Evolutionary conservation across 53 echinoderm and acorn worm genomes (phyloP).

Genomic region (Antedon mediterranea): DNA sequence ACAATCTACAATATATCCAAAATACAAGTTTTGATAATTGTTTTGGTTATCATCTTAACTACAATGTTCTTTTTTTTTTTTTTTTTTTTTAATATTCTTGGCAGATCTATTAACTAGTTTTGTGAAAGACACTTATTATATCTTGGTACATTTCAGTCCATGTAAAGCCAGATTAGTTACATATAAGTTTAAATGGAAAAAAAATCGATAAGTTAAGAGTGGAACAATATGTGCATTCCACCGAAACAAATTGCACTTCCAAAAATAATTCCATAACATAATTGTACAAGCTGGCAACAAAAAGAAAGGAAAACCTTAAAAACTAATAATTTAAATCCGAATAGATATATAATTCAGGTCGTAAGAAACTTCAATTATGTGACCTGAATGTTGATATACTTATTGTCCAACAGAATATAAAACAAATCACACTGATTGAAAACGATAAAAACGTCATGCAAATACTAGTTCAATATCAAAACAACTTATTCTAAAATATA

Average conservation of each 20-base stretch:
- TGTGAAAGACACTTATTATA: background rate
- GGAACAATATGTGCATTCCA: background rate
- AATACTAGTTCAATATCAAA: background rate
- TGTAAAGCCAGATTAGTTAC: background rate
- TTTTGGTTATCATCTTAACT: background rate
- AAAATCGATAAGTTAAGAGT: background rate
- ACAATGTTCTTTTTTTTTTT: background rate
- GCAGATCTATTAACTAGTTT: background rate
- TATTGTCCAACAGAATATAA: background rate
- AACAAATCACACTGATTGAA: background rate
- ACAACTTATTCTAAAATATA: background rate
- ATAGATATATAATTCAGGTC: background rate
- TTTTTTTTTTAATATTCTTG: background rate
- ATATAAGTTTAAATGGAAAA: background rate
- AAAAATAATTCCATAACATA: background rate
- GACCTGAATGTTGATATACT: background rate
- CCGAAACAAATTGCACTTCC: background rate
- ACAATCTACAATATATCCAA: background rate
- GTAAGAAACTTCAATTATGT: background rate
- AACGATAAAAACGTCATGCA: slow-evolving; percentile 1
- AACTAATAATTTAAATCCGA: background rate
- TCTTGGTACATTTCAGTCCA: background rate
- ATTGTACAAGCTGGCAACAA: background rate
- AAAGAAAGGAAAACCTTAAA: background rate
- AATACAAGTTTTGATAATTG: background rate